Percentiles rank a stretch among this genome's conserved stretches.
Conservation (phyloP, 2,888 invertebrate species). For the Kryphioiulus occultus region DNA sequence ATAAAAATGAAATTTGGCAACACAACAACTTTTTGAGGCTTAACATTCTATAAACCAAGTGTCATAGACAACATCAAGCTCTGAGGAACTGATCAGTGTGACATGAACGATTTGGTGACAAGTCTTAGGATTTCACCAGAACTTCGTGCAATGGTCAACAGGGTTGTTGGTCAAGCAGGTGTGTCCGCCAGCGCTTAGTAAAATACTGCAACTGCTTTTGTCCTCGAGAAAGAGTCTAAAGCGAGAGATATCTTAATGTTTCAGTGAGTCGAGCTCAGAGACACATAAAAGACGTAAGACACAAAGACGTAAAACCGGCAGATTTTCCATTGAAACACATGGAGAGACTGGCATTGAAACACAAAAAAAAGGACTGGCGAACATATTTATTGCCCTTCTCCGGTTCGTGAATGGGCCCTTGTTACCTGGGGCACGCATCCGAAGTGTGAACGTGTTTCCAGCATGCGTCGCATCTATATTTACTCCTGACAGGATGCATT, state of each 20-base stretch:
- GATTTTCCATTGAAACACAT: constrained; percentile 7
- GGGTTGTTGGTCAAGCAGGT: too few species aligned
- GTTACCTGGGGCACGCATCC: constrained; percentile 12
- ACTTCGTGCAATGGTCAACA: neutral
- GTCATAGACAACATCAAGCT: too few species aligned
- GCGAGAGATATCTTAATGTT: constrained; percentile 20
- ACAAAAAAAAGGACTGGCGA: too few species aligned
- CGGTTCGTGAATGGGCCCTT: neutral
- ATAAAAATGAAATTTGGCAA: too few species aligned
- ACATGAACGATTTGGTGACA: too few species aligned
- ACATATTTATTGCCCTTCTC: neutral
- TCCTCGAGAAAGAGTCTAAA: neutral
- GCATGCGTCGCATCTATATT: constrained; percentile 16
- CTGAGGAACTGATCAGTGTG: too few species aligned
- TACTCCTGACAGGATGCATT: constrained; percentile 16
- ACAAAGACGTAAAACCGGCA: neutral
- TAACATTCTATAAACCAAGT: too few species aligned
- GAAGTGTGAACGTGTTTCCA: constrained; percentile 8
- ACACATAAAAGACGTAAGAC: neutral
- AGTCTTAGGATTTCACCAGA: neutral
- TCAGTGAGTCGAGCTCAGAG: neutral
- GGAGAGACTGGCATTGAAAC: too few species aligned
- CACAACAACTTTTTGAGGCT: too few species aligned
- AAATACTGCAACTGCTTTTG: neutral
- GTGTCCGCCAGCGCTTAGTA: neutral